phyloP scores from a whole-genome alignment of 2,113 vertebrate species.

The Halichoerus grypus region DNA sequence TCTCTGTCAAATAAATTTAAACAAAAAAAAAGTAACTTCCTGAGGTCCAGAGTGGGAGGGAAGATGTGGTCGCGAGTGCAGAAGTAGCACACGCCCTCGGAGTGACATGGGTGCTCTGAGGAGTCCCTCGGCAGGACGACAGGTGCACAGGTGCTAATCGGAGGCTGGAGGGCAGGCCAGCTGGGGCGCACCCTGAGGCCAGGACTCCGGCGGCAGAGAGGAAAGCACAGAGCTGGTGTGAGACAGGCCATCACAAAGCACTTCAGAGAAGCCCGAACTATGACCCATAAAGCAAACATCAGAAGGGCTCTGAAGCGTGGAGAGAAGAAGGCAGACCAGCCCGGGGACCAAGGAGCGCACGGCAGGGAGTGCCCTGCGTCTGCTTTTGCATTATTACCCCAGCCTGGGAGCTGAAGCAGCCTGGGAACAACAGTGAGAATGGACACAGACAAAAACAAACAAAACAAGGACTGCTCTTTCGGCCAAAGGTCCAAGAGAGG shows the following conservation, averaged over 20 bases:
- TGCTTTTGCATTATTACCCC: background rate
- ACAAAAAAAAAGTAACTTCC: too few relatives aligned
- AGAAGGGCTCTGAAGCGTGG: background rate
- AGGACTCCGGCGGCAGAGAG: fast-evolving
- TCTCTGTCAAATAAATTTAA: too few relatives aligned
- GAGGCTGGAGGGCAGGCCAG: background rate
- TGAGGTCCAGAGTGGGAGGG: background rate
- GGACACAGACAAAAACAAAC: background rate
- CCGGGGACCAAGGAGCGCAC: fast-evolving
- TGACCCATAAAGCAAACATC: fast-evolving
- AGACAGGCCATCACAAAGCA: background rate
- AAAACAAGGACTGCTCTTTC: background rate
- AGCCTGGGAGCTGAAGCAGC: background rate
- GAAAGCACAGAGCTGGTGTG: background rate
- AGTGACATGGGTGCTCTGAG: too few relatives aligned
- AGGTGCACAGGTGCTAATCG: fast-evolving
- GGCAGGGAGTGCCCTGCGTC: background rate
- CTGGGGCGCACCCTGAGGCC: fast-evolving
- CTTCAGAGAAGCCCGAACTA: background rate
- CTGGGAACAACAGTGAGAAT: background rate
- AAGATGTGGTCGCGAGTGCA: background rate
- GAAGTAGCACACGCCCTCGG: background rate
- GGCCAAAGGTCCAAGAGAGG: background rate
- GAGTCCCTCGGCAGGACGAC: background rate
- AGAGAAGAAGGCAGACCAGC: background rate